Evolutionary conservation across 1,140 invertebrate species (phyloP).

Genomic region (Sarcophaga bullata): DNA sequence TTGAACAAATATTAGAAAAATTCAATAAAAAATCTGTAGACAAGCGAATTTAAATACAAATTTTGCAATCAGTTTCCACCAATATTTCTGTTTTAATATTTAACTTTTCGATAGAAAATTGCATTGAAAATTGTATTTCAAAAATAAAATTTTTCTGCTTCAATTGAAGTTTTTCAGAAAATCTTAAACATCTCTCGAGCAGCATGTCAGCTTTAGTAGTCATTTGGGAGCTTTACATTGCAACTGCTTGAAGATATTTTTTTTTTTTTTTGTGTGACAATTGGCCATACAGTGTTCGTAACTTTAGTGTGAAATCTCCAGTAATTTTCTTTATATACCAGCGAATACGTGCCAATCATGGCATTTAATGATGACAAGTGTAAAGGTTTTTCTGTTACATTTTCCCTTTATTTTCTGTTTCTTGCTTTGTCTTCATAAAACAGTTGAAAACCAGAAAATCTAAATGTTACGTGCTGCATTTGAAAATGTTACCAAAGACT

Average conservation of each 20-base stretch:
- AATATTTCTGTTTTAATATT: not conserved
- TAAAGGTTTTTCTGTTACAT: not conserved
- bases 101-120: not conserved
- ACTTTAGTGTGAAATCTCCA: not conserved
- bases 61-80: not conserved
- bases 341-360: conserved; percentile 20
- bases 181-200: not conserved
- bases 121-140: not conserved
- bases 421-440: not conserved
- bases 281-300: too few relatives aligned
- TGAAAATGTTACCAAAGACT: not conserved
- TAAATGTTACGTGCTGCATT: conserved; percentile 21
- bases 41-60: conserved; percentile 6
- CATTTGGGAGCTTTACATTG: not conserved
- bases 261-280: not conserved
- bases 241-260: not conserved
- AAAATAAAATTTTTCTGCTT: not conserved
- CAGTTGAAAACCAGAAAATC: not conserved
- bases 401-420: not conserved
- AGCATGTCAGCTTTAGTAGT: conserved; percentile 7
- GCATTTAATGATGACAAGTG: conserved; percentile 8
- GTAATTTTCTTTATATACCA: not conserved
- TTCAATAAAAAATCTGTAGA: conserved; percentile 8
- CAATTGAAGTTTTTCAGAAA: not conserved
- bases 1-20: not conserved